A percentile compares a stretch with the other conserved stretches of the same genome.
Conservation (phyloP, 2,888 invertebrate species). For the Noctua comes region DNA sequence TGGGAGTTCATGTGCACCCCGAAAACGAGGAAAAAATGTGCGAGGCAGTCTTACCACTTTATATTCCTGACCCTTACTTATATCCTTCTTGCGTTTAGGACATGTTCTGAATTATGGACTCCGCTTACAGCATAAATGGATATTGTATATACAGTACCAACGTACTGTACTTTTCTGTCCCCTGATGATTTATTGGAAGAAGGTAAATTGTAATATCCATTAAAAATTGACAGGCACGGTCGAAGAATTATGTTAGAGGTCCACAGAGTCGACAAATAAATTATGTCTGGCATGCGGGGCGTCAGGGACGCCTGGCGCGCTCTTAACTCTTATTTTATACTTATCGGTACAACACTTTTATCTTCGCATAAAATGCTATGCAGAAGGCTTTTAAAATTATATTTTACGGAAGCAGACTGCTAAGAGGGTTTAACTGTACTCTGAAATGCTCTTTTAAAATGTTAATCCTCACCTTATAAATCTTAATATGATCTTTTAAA, state of each 20-base stretch:
- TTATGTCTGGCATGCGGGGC: conserved; percentile 71
- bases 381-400: conserved; percentile 83
- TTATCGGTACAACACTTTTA: conserved; percentile 86
- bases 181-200: conserved; percentile 59
- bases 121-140: conserved; percentile 34
- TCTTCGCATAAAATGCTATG: conserved; percentile 82
- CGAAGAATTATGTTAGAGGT: conserved; percentile 72
- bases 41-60: conserved; percentile 2
- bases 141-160: conserved; percentile 29
- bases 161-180: conserved; percentile 37
- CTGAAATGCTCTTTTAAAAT: conserved; percentile 65
- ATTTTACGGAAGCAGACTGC: conserved; percentile 69
- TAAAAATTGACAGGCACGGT: conserved; percentile 71
- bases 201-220: conserved; percentile 68
- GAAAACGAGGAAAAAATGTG: conserved; percentile 6
- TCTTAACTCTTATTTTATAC: conserved; percentile 81
- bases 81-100: conserved; percentile 26
- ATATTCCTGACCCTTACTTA: conserved; percentile 37
- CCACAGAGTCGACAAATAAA: conserved; percentile 74
- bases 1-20: background rate
- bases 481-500: conserved; percentile 39
- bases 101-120: conserved; percentile 48
- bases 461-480: conserved; percentile 53
- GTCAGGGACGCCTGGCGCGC: conserved; percentile 69
- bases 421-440: conserved; percentile 70